Conservation (phyloP, 2,797 vertebrate species). For the Natrix natrix region DNA sequence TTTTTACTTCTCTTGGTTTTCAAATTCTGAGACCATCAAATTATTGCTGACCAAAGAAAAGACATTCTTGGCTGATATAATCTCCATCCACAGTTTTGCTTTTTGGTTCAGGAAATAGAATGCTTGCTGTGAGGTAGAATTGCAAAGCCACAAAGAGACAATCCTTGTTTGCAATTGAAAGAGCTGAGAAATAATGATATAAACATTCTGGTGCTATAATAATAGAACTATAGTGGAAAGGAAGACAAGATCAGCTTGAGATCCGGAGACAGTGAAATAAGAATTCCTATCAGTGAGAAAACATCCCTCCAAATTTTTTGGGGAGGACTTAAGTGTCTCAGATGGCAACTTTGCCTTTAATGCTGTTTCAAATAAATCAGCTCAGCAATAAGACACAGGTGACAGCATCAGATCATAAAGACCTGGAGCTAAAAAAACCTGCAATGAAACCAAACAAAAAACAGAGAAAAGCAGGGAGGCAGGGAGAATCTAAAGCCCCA, state of each 20-base stretch:
- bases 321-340: no score
- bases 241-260: not conserved
- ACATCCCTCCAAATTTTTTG: not conserved
- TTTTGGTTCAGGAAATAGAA: not conserved
- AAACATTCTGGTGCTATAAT: not conserved
- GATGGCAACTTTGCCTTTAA: no score
- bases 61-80: not conserved
- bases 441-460: no score
- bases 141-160: not conserved
- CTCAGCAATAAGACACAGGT: no score
- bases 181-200: not conserved
- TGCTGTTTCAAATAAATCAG: no score
- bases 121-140: not conserved
- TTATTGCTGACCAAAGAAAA: not conserved
- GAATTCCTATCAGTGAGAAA: not conserved
- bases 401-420: no score
- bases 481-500: no score
- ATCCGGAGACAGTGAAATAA: not conserved
- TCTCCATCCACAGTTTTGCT: not conserved
- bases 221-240: not conserved
- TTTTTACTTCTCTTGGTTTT: not conserved
- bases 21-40: not conserved
- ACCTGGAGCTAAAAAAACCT: no score
- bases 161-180: not conserved
- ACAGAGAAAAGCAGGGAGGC: no score